phyloP scores from a whole-genome alignment of 2,113 vertebrate genomes.

The Speoplatyrhinus poulsoni region DNA sequence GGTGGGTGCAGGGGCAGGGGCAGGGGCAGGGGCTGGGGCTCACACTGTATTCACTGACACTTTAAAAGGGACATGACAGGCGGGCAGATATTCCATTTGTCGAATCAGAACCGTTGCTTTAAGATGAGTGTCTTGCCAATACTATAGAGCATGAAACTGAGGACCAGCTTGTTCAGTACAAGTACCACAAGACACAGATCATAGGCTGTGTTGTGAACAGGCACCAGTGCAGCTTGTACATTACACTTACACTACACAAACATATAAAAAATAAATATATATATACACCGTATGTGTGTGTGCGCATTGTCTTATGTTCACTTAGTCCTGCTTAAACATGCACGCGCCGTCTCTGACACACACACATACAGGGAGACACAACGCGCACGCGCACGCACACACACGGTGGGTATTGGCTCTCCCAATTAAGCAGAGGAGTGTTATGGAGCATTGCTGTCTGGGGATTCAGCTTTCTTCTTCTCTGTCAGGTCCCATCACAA shows the following conservation, averaged over 20 bases:
- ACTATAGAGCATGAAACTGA: conserved; percentile 66
- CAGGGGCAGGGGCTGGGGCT: no score
- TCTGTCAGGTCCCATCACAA: conserved; percentile 84
- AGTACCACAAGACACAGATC: conserved; percentile 52
- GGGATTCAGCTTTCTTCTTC: conserved; percentile 83
- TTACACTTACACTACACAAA: no score
- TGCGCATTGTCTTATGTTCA: conserved; percentile 71
- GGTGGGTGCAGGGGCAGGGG: background rate
- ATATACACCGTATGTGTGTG: conserved; percentile 38
- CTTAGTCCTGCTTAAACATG: conserved; percentile 71
- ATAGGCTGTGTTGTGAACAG: conserved; percentile 53
- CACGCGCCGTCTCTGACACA: conserved; percentile 51
- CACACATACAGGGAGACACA: conserved; percentile 28
- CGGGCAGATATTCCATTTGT: conserved; percentile 66
- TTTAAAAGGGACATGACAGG: conserved; percentile 66
- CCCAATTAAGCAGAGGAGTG: conserved; percentile 82
- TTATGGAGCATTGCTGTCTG: conserved; percentile 80
- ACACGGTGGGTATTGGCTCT: conserved; percentile 72
- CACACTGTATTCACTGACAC: conserved; percentile 61
- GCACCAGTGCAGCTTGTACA: conserved; percentile 26
- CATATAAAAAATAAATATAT: conserved; percentile 49
- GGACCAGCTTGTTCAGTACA: conserved; percentile 57
- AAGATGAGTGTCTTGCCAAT: conserved; percentile 59
- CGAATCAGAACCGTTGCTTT: conserved; percentile 66
- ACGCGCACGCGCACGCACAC: conserved; percentile 49